Base-by-base conservation (phyloP, 2,113 vertebrate genomes). In the Leptosomus discolor region DNA sequence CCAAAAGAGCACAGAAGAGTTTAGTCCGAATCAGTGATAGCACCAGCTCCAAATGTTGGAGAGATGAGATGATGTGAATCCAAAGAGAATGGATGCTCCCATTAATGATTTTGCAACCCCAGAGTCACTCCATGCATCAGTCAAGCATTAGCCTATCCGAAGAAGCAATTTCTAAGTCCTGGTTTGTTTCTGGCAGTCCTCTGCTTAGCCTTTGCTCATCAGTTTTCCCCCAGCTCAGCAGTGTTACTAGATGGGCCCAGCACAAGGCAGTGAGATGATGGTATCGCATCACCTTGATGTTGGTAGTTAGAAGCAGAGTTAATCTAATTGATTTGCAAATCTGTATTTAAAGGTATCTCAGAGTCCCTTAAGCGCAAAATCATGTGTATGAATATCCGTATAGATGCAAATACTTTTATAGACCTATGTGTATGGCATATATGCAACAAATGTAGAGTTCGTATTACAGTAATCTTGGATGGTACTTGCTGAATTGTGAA, bases 111-210 rank as follows among this genome's bases (percentile, higher is more conserved):
- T 87, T 85, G 45, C 65, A 85, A 56, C 43, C 53, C 39, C 12
- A 16, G 15, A 81, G 53, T 73, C 32, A 7, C 48, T 87, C 36
- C 11, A 5, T 71, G 70, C 41, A 56, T 79, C 69, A 56, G 65
- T 87, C 43, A 65, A 58, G 71, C 69, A 29, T 85, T 85, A 78
- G 68, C 81, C 54, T 82, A 41, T 75, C 60, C 39, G 74, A 74
- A 87, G 73, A 93, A 79, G 71, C 76, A 56, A 64, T 97, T 94
- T 88, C 45, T 76, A 75, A 82, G 60, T 36, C 30, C 70, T 80
- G 43, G 46, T 86, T 94, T 89, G 68, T 85, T 88, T 82, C 80
- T 93, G 85, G 71, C 71, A 91, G 64, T 75, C 54, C 54, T 94
- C 76, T 79, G 65, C 57, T 94, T 92, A 90, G 87, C 63, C 75